Evolutionary conservation across 2,888 invertebrate genomes (phyloP).

Genomic region (Oscheius sp.): DNA sequence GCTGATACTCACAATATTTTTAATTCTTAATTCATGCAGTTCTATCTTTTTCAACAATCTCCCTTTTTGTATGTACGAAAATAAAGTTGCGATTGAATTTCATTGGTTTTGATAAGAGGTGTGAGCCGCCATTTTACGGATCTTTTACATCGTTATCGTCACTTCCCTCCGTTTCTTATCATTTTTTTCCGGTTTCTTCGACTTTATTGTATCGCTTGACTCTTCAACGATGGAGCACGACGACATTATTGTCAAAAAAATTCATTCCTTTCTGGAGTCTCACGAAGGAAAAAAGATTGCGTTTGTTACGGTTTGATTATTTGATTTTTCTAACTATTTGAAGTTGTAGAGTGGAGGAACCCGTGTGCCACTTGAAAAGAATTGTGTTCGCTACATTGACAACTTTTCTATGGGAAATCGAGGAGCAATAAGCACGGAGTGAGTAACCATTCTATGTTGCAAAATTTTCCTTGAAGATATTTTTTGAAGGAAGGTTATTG

Average conservation of each 20-base stretch:
- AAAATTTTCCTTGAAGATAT: slow-evolving; percentile 74
- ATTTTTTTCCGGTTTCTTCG: not conserved
- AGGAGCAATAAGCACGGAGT: slow-evolving; percentile 91
- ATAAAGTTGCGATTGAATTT: slow-evolving; percentile 1
- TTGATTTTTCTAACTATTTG: not conserved
- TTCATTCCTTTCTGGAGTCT: slow-evolving; percentile 33
- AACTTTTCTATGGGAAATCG: slow-evolving; percentile 97
- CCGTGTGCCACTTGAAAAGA: slow-evolving; percentile 92
- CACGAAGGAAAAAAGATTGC: slow-evolving; percentile 35
- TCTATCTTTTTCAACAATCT: slow-evolving; percentile 8
- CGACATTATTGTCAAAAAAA: not conserved
- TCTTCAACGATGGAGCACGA: slow-evolving; percentile 11
- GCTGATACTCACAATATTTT: not conserved
- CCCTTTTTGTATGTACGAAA: slow-evolving; percentile 20
- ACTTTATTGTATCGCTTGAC: not conserved
- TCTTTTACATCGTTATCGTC: not conserved
- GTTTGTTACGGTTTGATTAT: slow-evolving; percentile 51
- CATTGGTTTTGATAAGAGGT: slow-evolving; percentile 23
- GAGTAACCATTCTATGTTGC: not conserved
- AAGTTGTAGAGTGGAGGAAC: slow-evolving; percentile 84
- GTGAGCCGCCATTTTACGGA: not conserved
- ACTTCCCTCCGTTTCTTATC: slow-evolving; percentile 5
- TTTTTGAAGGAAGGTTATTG: slow-evolving; percentile 84
- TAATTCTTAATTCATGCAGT: too few species aligned
- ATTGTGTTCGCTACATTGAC: slow-evolving; percentile 96